Percentiles rank a stretch among this genome's conserved stretches.
Conservation (phyloP, 1,140 invertebrate species). For the Drosophila obscura region DNA sequence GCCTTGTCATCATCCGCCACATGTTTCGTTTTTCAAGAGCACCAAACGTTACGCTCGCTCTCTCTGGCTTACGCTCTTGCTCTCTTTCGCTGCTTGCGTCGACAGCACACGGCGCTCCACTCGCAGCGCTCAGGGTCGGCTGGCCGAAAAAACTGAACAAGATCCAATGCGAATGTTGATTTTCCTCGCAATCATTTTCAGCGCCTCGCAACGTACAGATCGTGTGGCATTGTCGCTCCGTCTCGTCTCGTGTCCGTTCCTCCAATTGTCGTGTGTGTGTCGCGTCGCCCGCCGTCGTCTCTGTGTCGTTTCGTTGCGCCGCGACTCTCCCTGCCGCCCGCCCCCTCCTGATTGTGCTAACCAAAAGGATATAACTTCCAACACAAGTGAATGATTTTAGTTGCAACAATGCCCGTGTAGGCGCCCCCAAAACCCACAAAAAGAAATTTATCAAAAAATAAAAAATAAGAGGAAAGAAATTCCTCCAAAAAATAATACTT, state of each 20-base stretch:
- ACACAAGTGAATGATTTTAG: no score
- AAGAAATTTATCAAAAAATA: background rate
- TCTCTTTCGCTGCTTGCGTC: conserved; percentile 18
- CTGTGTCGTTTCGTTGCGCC: conserved; percentile 1
- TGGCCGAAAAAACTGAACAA: conserved; percentile 78
- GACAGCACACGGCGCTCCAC: background rate
- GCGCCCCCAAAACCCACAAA: conserved; percentile 1
- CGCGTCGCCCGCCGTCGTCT: background rate
- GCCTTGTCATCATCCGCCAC: no score
- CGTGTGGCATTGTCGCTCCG: conserved; percentile 52
- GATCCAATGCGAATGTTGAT: conserved; percentile 80
- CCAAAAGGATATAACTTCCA: no score
- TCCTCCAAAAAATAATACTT: conserved; percentile 18
- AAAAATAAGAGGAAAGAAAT: conserved; percentile 7
- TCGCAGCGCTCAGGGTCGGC: conserved; percentile 58
- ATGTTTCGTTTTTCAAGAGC: conserved; percentile 11
- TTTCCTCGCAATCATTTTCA: conserved; percentile 82
- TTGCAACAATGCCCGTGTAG: conserved; percentile 42
- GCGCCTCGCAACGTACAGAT: conserved; percentile 75
- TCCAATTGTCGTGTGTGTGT: conserved; percentile 21
- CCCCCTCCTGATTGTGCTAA: no score
- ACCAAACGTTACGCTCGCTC: background rate
- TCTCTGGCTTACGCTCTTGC: conserved; percentile 1
- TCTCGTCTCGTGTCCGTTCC: conserved; percentile 20
- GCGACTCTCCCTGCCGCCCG: no score